Conservation (phyloP, 2,888 invertebrate genomes). For the Melieria omissa region DNA sequence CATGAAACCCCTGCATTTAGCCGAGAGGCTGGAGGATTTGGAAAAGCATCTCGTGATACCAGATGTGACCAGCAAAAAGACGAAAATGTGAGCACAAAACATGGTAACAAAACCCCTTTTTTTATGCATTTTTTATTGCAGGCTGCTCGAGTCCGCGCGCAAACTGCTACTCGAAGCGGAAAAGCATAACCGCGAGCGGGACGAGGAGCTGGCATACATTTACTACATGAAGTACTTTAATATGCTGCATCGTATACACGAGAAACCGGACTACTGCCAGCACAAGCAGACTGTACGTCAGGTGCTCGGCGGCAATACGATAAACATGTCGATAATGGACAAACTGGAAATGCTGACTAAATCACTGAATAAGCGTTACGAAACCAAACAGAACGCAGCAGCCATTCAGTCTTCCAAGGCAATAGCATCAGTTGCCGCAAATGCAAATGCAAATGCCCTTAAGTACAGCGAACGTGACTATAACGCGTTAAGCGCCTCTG, state of each 20-base stretch:
- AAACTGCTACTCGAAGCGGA: constrained; percentile 72
- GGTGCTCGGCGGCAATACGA: constrained; percentile 70
- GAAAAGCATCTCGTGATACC: constrained; percentile 68
- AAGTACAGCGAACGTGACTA: constrained; percentile 24
- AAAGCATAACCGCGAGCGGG: constrained; percentile 69
- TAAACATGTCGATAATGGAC: constrained; percentile 70
- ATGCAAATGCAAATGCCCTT: background rate
- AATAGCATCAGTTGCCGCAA: constrained; percentile 1
- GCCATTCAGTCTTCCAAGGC: background rate
- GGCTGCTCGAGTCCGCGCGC: constrained; percentile 71
- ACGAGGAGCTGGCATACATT: constrained; percentile 79
- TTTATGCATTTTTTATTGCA: constrained; percentile 37
- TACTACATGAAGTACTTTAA: constrained; percentile 76
- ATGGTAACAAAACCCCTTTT: constrained; percentile 1
- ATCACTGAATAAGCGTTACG: constrained; percentile 70
- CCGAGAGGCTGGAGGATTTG: constrained; percentile 71
- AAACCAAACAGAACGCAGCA: constrained; percentile 21
- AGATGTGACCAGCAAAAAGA: constrained; percentile 64
- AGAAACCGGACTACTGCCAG: constrained; percentile 71
- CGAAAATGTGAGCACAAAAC: constrained; percentile 68
- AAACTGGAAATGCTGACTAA: constrained; percentile 71
- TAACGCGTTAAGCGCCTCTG: constrained; percentile 29
- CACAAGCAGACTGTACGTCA: constrained; percentile 70
- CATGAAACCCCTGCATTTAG: constrained; percentile 68
- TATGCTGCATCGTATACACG: constrained; percentile 71